Base-by-base conservation (phyloP, 2,888 invertebrate genomes). In the Lepidocyrtoides sp. region DNA sequence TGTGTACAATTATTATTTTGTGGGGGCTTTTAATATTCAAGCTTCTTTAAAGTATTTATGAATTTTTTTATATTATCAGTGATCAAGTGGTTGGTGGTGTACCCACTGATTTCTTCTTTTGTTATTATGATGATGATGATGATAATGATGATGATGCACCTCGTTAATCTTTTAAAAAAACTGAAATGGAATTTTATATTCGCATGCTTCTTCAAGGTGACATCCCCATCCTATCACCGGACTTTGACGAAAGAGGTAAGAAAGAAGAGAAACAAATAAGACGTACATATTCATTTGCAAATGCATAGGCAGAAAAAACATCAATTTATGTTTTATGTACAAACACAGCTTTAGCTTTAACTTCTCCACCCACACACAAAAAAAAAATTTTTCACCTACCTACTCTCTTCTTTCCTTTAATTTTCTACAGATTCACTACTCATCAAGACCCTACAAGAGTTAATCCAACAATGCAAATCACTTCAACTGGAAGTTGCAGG, bases 401-500 rank as follows among this genome's bases (percentile, higher is more conserved):
- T 41, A 77, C 57, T 60, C 29, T 57, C 72, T 82, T 94, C 86
- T 85, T 79, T 72, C 51, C n/a, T 36, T 95, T 95, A 7, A 92
- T 94, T 95, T 92, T 20, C 8, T 36, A 94, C 95, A 94, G 96
- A 96, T 82, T 96, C 96, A 94, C 95, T 96, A 93, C 95, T 97
- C 94, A 96, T 97, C 94, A 96, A 96, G 95, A 96, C 97, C 4
- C 95, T 97, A 93, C 97, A 96, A 95, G 96, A 96, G 94, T 95
- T 97, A 92, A 96, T 97, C 94, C 96, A 96, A 93, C 96, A 96
- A 75, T 96, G 97, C n/a, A 97, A 97, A 94, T 95, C 96, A 84
- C 96, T 98, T 60, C 97, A 97, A 94, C 96, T 96, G 91, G 97
- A 97, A 95, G 96, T 98, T 88, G 96, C 96, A 93, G 96, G 96